Percentiles rank a stretch among this genome's conserved stretches.
Evolutionary conservation across 2,113 vertebrate genomes (phyloP).

Genomic region (Dermatemys mawii): DNA sequence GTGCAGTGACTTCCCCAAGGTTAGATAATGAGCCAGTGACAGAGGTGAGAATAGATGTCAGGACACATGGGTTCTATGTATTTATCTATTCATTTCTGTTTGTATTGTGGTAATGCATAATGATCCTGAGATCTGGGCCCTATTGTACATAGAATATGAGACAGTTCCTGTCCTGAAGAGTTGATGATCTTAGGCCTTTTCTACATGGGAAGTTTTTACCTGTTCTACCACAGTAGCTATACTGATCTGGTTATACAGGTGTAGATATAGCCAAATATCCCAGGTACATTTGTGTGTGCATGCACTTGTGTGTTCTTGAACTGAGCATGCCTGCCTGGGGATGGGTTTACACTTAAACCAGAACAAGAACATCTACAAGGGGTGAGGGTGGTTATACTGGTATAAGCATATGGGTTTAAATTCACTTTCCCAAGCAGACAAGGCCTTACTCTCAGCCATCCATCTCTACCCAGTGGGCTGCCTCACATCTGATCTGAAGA

Average conservation of each 20-base stretch:
- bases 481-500: not conserved
- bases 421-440: not conserved
- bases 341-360: not conserved
- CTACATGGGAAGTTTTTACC: not conserved
- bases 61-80: not conserved
- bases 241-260: not conserved
- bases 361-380: not conserved
- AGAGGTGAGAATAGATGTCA: not conserved
- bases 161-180: not conserved
- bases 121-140: not conserved
- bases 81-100: not conserved
- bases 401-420: not conserved
- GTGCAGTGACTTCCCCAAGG: not conserved
- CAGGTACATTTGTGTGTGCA: not conserved
- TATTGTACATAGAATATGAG: not conserved
- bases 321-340: not conserved
- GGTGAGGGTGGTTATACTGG: not conserved
- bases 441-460: not conserved
- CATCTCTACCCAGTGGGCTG: fast-evolving
- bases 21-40: not conserved
- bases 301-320: not conserved
- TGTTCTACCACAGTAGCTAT: not conserved
- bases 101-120: not conserved
- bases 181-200: not conserved
- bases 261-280: not conserved